phyloP scores from a whole-genome alignment of 2,888 invertebrate genomes.

The Drosophila quinaria region DNA sequence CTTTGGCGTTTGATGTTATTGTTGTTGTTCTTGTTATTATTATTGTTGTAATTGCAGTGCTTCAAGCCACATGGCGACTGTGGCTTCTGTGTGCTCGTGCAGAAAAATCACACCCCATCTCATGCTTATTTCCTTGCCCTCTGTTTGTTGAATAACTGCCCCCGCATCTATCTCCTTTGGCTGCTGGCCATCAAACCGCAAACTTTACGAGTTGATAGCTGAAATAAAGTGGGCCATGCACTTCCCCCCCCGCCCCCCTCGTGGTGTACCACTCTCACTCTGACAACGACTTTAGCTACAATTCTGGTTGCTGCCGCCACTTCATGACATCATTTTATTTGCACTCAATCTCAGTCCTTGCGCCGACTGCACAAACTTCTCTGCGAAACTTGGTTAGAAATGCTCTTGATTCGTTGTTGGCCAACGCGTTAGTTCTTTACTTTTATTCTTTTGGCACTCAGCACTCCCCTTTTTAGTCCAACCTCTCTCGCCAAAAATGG shows the following conservation, averaged over 20 bases:
- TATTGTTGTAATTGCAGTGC: slow-evolving; percentile 57
- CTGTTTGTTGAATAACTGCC: slow-evolving; percentile 25
- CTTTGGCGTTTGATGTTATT: slow-evolving; percentile 33
- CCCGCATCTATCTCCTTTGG: slow-evolving; percentile 13
- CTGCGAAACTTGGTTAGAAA: slow-evolving; percentile 69
- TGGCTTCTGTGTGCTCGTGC: slow-evolving; percentile 59
- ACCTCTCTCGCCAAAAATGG: slow-evolving; percentile 34
- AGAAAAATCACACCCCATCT: slow-evolving; percentile 55
- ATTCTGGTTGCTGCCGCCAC: slow-evolving; percentile 56
- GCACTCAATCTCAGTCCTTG: slow-evolving; percentile 77
- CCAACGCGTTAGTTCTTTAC: slow-evolving; percentile 50
- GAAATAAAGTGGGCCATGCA: slow-evolving; percentile 76
- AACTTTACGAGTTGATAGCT: slow-evolving; percentile 80
- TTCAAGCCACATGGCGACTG: slow-evolving; percentile 57
- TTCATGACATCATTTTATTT: slow-evolving; percentile 81
- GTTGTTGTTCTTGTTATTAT: slow-evolving; percentile 42
- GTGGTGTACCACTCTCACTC: background rate
- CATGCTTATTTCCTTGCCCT: background rate
- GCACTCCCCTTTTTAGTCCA: slow-evolving; percentile 2
- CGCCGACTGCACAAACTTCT: slow-evolving; percentile 51
- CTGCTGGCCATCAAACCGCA: slow-evolving; percentile 67
- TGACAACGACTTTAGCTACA: slow-evolving; percentile 27
- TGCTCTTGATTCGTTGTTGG: slow-evolving; percentile 71
- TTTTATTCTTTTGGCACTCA: slow-evolving; percentile 46
- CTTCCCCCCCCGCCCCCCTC: slow-evolving; percentile 13